Evolutionary conservation across 2,888 invertebrate species (phyloP).

Genomic region (Watsonalla binaria): DNA sequence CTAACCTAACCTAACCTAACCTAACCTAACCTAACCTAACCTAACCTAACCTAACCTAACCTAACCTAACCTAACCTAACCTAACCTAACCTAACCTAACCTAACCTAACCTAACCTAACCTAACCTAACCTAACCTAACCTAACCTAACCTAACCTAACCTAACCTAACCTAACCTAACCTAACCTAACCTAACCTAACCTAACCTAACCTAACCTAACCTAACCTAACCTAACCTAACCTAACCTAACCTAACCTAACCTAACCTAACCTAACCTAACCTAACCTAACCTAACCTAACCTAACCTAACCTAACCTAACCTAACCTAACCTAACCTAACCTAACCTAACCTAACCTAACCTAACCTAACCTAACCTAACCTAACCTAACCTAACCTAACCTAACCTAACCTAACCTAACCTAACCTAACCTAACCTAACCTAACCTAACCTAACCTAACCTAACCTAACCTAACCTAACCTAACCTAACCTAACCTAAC

Average conservation of each 20-base stretch:
- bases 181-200: constrained; percentile 12
- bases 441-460: not conserved
- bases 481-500: constrained; percentile 17
- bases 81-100: constrained; percentile 11
- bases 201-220: constrained; percentile 12
- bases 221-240: constrained; percentile 9
- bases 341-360: constrained; percentile 10
- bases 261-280: constrained; percentile 10
- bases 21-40: constrained; percentile 6
- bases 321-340: constrained; percentile 8
- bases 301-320: constrained; percentile 9
- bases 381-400: constrained; percentile 12
- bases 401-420: constrained; percentile 14
- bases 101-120: constrained; percentile 11
- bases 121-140: constrained; percentile 9
- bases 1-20: constrained; percentile 1
- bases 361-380: constrained; percentile 12
- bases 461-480: constrained; percentile 9
- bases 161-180: constrained; percentile 10
- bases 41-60: not conserved
- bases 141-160: constrained; percentile 11
- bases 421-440: constrained; percentile 11
- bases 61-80: constrained; percentile 11
- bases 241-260: constrained; percentile 6
- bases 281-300: constrained; percentile 9